Evolutionary conservation across 2,797 vertebrate species (phyloP).

Genomic region (Eidolon dupreanum): DNA sequence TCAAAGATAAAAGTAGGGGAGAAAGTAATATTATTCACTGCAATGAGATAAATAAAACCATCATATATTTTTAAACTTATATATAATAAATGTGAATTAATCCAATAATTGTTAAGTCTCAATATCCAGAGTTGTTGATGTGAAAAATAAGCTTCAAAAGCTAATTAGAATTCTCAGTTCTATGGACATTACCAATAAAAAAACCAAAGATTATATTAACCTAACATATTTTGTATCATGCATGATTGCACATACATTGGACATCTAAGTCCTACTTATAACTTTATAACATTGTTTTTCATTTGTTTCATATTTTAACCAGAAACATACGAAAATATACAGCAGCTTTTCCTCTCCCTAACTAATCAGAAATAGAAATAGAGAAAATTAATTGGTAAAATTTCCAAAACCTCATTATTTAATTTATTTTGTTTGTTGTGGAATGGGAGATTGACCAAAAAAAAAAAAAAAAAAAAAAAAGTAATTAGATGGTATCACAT

Average conservation of each 20-base stretch:
- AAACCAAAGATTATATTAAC: neutral
- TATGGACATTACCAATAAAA: neutral
- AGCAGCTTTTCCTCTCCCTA: neutral
- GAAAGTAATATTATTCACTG: neutral
- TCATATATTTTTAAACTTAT: neutral
- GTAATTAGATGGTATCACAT: neutral
- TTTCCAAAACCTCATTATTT: neutral
- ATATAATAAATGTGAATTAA: neutral
- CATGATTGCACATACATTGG: neutral
- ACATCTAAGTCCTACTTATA: neutral
- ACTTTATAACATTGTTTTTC: neutral
- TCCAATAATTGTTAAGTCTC: neutral
- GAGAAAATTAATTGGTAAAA: neutral
- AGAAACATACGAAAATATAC: neutral
- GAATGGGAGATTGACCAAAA: neutral
- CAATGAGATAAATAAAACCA: neutral
- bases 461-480: constrained; percentile 2
- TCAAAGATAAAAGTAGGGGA: constrained; percentile 36
- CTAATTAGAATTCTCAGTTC: neutral
- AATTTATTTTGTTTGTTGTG: constrained; percentile 13
- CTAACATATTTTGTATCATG: neutral
- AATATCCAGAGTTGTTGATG: neutral
- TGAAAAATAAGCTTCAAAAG: neutral
- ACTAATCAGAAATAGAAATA: neutral
- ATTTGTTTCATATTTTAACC: neutral